phyloP scores from a whole-genome alignment of 2,797 vertebrate species.

The Mormyrus hasselquistii region DNA sequence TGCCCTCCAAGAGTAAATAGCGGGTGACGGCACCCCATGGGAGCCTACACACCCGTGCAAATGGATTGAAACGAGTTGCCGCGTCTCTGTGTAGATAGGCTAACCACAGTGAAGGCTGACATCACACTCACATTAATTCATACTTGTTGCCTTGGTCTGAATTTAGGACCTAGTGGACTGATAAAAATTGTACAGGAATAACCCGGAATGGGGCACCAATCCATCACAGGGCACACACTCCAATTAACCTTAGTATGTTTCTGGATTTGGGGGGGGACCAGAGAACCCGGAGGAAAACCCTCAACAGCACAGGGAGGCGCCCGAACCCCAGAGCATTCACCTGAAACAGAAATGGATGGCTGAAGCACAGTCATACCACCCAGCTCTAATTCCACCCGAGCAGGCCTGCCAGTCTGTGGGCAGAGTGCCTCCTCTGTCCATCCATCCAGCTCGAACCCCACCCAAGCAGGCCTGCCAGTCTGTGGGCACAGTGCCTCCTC shows the following conservation, averaged over 20 bases:
- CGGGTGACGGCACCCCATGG: neutral
- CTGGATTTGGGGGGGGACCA: neutral
- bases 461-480: neutral
- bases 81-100: neutral
- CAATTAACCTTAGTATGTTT: neutral
- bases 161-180: neutral
- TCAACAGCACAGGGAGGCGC: too few species aligned
- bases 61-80: neutral
- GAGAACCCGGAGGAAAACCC: neutral
- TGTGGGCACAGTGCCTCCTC: neutral
- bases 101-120: neutral
- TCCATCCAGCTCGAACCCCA: too few species aligned
- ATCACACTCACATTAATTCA: neutral
- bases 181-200: neutral
- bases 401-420: too few species aligned
- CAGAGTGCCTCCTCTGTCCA: too few species aligned
- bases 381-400: neutral
- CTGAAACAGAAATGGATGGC: too few species aligned
- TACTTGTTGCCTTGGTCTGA: neutral
- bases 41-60: neutral
- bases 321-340: neutral
- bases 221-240: neutral
- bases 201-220: neutral
- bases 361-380: neutral
- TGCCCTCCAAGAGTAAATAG: neutral